Conservation (phyloP, 1,140 invertebrate species). For the Stegodyphus mimosarum region DNA sequence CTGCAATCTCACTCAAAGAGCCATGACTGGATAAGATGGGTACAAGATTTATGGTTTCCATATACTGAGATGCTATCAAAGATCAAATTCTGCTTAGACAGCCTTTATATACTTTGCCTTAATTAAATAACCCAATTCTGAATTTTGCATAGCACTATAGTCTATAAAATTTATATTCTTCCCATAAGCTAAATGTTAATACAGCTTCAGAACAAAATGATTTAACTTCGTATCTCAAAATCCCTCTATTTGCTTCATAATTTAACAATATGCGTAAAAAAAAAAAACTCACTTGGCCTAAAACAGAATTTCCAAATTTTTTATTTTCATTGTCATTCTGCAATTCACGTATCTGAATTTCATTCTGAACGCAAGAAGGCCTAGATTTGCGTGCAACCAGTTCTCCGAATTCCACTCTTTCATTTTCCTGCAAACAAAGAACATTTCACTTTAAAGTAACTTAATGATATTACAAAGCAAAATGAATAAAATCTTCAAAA, state of each 20-base stretch:
- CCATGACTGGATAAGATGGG: too few relatives aligned
- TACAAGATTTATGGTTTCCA: too few relatives aligned
- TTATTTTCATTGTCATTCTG: conserved; percentile 63
- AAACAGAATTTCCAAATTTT: conserved; percentile 67
- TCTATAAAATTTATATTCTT: too few relatives aligned
- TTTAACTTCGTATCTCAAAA: too few relatives aligned
- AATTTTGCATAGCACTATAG: too few relatives aligned
- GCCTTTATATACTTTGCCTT: too few relatives aligned
- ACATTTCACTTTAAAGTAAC: background rate
- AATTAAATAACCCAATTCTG: too few relatives aligned
- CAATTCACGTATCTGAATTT: conserved; percentile 68
- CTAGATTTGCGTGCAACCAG: conserved; percentile 66
- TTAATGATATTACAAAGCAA: background rate
- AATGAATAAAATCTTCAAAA: background rate
- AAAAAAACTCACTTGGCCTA: conserved; percentile 67
- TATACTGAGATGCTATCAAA: too few relatives aligned
- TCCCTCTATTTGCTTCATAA: background rate
- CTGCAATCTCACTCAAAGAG: too few relatives aligned
- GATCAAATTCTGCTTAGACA: too few relatives aligned
- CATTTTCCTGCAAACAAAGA: conserved; percentile 66
- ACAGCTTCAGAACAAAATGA: too few relatives aligned
- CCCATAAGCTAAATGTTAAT: too few relatives aligned
- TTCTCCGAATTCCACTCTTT: conserved; percentile 64
- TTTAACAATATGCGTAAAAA: background rate
- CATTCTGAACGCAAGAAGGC: conserved; percentile 70